Evolutionary conservation across 2,888 invertebrate genomes (phyloP), one percentile per base, ranked within the genome.

Genomic region (Papilio elwesi): DNA sequence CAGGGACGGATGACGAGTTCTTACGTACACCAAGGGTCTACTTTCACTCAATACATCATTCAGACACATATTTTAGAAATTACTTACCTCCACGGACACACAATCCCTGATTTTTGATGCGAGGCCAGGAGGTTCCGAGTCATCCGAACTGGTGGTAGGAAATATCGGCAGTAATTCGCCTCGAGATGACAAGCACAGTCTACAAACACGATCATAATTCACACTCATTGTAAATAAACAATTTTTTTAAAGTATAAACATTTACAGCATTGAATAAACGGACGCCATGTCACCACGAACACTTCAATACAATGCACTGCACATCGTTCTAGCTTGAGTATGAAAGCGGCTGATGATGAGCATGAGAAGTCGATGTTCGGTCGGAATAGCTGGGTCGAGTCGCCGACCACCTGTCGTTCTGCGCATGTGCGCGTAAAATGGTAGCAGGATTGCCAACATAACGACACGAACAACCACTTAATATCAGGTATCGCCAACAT

Each of bases 41-140:
- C 93, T 93, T 93, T 93, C 93, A 93, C 93, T 92, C 81, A 86
- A 89, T 89, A 89, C 91, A 83, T 82, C 85, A 82, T 82, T 85
- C 80, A 85, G 83, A 80, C 81, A 81, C 83, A 85, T 85, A 88
- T 87, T 88, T 85, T 82, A 80, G 76, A 83, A 77, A 84, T 82
- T 85, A 91, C 95, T 87, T 91, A 96, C 96, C 95, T 96, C 94
- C 77, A 96, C 94, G 74, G 95, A 94, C 79, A 96, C 92, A 83
- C 95, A 95, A 83, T 94, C 94, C 85, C 94, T 94, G 85, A 96
- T 96, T 94, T 95, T 96, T 78, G 93, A 93, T 76, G 93, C 95
- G 81, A 96, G 92, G 84, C 94, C 88, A 89, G 88, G 85, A 88
- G 94, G 87, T 85, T 93, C 93, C 86, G 90, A 85, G 86, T 91